Evolutionary conservation across 2,797 vertebrate genomes (phyloP), one percentile per base, ranked within the genome.

Genomic region (Gymnodraco acuticeps): DNA sequence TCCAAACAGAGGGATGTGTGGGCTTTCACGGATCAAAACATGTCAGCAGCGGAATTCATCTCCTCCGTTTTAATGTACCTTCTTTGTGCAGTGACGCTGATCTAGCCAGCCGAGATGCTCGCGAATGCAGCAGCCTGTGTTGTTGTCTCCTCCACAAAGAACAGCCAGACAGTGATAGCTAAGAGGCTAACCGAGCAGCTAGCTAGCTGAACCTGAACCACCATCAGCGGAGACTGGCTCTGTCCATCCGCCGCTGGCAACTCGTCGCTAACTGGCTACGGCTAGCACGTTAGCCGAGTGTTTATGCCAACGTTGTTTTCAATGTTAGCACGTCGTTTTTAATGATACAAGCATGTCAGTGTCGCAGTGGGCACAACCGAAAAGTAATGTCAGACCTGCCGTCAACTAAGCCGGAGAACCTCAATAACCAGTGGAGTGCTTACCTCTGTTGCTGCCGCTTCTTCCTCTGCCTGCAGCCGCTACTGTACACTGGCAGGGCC

Each of bases 401-500:
- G 74, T 54, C 42, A 84, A 81, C 59, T 79, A 80, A 82, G 69
- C 64, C 47, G 41, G 45, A 58, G 54, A 73, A 15, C 77, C 73
- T 51, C 31, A 70, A 23, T 55, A 64, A 23, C 1, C 67, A 47
- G 53, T 10, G 48, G 0, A 27, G 70, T 2, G 56, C 91, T 90
- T 80, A 89, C 91, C 87, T 87, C 77, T 55, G 68, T 69, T 52
- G 54, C 50, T 65, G 61, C 68, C 55, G 70, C 41, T 64, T 23
- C 78, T 82, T 77, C 78, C 72, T 82, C 81, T 69, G 80, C 75
- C 85, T 45, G 71, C 89, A 85, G 82, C 73, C 75, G 73, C 78
- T 79, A 51, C 88, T 89, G 77, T 43, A 68, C 68, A 58, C 86
- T 77, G 87, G 76, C 84, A 88, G 93, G 93, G 93, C 93, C 94